phyloP scores from a whole-genome alignment of 1,140 invertebrate genomes.

The Pararge aegeria region DNA sequence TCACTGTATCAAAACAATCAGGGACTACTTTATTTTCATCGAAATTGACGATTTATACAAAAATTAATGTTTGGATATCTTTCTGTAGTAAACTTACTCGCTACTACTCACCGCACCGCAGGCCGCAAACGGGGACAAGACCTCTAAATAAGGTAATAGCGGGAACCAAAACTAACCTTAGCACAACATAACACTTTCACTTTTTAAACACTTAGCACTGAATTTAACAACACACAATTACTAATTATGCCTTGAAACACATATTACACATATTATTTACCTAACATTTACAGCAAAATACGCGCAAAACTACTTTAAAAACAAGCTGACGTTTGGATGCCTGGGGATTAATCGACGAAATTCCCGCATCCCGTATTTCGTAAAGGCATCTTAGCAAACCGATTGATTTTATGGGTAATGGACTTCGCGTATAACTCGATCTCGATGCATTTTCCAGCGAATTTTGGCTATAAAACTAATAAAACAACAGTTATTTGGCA shows the following conservation, averaged over 20 bases:
- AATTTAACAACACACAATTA: slow-evolving; percentile 19
- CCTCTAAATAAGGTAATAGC: slow-evolving; percentile 55
- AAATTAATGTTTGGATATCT: slow-evolving; percentile 47
- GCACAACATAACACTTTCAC: slow-evolving; percentile 46
- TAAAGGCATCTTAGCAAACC: slow-evolving; percentile 10
- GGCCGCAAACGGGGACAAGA: slow-evolving; percentile 38
- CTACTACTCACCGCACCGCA: slow-evolving; percentile 75
- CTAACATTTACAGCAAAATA: slow-evolving; percentile 41
- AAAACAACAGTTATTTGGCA: slow-evolving; percentile 71
- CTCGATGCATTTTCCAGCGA: slow-evolving; percentile 46
- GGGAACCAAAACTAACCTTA: slow-evolving; percentile 77
- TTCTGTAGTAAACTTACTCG: slow-evolving; percentile 56
- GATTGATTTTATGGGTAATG: background rate
- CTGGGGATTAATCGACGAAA: slow-evolving; percentile 36
- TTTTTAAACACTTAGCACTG: slow-evolving; percentile 37
- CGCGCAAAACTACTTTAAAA: slow-evolving; percentile 62
- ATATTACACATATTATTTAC: slow-evolving; percentile 23
- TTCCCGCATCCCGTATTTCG: slow-evolving; percentile 16
- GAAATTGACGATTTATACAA: background rate
- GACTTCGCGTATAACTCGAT: slow-evolving; percentile 51
- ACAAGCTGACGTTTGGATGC: slow-evolving; percentile 63
- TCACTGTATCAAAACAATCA: slow-evolving; percentile 29
- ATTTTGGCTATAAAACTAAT: slow-evolving; percentile 41
- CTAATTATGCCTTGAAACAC: slow-evolving; percentile 21
- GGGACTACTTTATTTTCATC: slow-evolving; percentile 1